Base-by-base conservation (phyloP, 2,797 vertebrate genomes). In the Ispidina picta region DNA sequence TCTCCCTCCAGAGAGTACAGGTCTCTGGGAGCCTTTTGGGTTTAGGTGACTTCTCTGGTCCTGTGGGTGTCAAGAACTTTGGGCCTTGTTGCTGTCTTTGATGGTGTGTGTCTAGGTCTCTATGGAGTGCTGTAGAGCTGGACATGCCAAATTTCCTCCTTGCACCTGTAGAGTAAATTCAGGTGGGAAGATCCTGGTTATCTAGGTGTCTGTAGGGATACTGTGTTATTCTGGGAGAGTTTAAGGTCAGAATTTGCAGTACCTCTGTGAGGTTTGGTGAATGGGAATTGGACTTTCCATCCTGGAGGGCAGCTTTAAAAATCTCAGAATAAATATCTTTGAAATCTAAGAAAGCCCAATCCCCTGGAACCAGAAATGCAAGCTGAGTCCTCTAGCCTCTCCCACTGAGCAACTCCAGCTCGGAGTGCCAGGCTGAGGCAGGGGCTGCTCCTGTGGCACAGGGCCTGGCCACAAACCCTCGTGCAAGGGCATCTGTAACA, bases 41-140 rank as follows among this genome's bases (percentile, higher is more conserved):
- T 69, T 75, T 51, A 16, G 64, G 2, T 28, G 20, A 13, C 19
- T 81, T 43, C 28, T 66, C n/a, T 29, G 39, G 2, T 63, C 25
- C 33, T 54, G 0, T 19, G 78, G 37, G 12, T 65, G 15, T 46
- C 18, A 19, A 12, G 33, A 35, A 41, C 19, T 66, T 56, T 58
- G 68, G 12, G 7, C 37, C 13, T 44, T 70, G 28, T 52, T 58
- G 56, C 29, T 69, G 21, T 14, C 33, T 55, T 29, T 59, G 46
- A 8, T 6, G 1, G 0, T 17, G 37, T 20, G 23, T 72, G 35
- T 43, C 33, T 26, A 8, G 39, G 41, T 49, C 51, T 52, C 0
- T 4, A 0, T 3, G 12, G n/a, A 54, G 31, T 15, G 22, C 56
- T 62, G 14, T 12, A n/a, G 37, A 49, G 31, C 43, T 28, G 11